Conservation (phyloP, 2,113 vertebrate genomes). For the Scytalopus superciliaris region DNA sequence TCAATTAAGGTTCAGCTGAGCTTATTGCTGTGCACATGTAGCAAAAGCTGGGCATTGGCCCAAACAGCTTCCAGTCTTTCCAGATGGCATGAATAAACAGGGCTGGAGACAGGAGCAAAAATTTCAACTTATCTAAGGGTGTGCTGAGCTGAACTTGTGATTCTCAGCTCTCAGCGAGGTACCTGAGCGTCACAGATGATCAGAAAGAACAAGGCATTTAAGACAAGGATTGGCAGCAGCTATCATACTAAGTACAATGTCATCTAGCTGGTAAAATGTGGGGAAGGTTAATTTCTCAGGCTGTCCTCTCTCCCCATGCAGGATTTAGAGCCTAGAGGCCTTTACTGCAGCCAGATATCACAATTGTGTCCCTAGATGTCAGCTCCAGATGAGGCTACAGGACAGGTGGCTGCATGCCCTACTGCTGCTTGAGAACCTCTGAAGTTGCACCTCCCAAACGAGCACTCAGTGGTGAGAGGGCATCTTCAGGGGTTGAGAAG, state of each 20-base stretch:
- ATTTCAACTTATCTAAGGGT: background rate
- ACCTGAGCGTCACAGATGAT: background rate
- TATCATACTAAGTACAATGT: background rate
- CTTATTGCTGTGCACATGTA: background rate
- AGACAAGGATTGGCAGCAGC: background rate
- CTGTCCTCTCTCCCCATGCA: background rate
- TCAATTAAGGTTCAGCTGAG: conserved; percentile 1
- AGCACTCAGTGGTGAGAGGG: rapidly evolving
- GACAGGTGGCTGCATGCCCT: background rate
- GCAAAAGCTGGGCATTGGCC: background rate
- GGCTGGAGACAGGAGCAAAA: background rate
- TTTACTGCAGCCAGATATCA: background rate
- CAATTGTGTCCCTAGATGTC: background rate
- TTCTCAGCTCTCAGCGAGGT: background rate
- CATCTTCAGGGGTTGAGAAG: background rate
- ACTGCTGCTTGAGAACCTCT: background rate
- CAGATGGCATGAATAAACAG: background rate
- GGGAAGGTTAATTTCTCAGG: background rate
- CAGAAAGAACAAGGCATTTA: background rate
- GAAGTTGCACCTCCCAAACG: background rate
- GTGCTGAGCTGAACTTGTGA: background rate
- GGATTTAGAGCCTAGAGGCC: background rate
- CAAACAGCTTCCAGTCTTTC: background rate
- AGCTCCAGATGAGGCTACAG: background rate
- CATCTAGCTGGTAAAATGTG: background rate